Evolutionary conservation across 2,113 vertebrate genomes (phyloP), one percentile per base, ranked within the genome.

Genomic region (Chaetura pelagica): DNA sequence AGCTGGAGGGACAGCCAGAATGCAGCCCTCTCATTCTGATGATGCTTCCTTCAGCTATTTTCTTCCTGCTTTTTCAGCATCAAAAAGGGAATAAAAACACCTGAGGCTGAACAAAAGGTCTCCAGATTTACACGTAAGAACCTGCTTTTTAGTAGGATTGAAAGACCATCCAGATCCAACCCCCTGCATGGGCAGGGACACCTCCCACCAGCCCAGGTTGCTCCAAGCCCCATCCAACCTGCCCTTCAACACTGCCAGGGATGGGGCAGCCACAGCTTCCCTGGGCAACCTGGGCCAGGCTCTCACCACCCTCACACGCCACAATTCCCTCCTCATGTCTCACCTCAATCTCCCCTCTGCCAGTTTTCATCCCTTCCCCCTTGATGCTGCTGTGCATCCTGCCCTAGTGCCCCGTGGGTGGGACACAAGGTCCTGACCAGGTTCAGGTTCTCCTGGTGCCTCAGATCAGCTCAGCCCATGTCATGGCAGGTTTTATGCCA

Each of bases 71-170:
- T 68, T 95, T 90, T 90, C 76, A 48, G 59, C 17, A 66, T 46
- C 55, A 71, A 35, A 38, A 74, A 89, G 54, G 40, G 49, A 75
- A 81, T 64, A 57, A 90, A 94, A 81, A 57, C 62, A 81, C 29
- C 71, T 32, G 87, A 93, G 32, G 61, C 72, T 86, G 64, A 94
- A 91, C 66, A 84, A 94, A 95, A 93, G 69, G 61, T 63, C 59
- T 88, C 46, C 63, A 85, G 66, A 69, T 42, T n/a, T 86, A 80
- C 59, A 73, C 1, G 0, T 15, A 51, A 69, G 69, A 72, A 68
- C 6, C 10, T 1, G 5, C 49, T 74, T 93, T 86, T 86, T 42
- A 76, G 38, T 16, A n/a, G 67, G 86, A 34, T 54, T 80, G 26
- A 42, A 42, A 42, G 40, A 42, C 13, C 40, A 42, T 12, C 40